Conservation (phyloP, 2,113 vertebrate species). For the Petroica traversi region DNA sequence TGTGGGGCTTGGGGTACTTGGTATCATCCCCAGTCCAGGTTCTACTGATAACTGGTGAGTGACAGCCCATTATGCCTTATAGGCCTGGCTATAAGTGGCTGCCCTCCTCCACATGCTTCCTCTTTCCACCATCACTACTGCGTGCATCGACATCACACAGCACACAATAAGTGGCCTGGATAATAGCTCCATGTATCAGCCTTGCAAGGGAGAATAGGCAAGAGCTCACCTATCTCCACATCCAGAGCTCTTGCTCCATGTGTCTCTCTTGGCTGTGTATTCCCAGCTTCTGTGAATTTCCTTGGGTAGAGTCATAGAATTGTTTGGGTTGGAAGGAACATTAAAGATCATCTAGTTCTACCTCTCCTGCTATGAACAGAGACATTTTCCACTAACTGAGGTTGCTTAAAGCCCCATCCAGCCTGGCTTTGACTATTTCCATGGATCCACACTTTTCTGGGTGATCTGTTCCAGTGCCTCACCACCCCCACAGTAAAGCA, state of each 20-base stretch:
- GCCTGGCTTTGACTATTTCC: background rate
- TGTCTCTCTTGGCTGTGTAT: background rate
- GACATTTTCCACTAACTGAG: background rate
- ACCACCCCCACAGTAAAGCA: background rate
- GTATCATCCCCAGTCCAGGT: rapidly evolving
- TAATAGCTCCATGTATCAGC: rapidly evolving
- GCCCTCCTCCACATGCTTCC: rapidly evolving
- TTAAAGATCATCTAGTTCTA: background rate
- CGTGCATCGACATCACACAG: rapidly evolving
- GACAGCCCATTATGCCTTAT: rapidly evolving
- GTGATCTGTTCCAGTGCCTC: background rate
- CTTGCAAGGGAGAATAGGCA: background rate
- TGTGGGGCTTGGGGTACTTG: background rate
- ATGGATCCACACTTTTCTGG: background rate
- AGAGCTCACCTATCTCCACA: background rate
- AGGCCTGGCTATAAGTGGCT: rapidly evolving
- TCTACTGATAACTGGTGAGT: background rate
- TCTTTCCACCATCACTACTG: rapidly evolving
- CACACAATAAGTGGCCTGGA: background rate
- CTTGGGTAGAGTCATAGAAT: background rate
- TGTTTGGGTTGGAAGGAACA: background rate
- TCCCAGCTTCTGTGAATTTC: background rate
- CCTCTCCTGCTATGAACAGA: background rate
- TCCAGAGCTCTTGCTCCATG: rapidly evolving
- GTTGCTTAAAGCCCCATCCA: background rate